Conservation (phyloP, 2,113 vertebrate species). For the Indicator indicator region DNA sequence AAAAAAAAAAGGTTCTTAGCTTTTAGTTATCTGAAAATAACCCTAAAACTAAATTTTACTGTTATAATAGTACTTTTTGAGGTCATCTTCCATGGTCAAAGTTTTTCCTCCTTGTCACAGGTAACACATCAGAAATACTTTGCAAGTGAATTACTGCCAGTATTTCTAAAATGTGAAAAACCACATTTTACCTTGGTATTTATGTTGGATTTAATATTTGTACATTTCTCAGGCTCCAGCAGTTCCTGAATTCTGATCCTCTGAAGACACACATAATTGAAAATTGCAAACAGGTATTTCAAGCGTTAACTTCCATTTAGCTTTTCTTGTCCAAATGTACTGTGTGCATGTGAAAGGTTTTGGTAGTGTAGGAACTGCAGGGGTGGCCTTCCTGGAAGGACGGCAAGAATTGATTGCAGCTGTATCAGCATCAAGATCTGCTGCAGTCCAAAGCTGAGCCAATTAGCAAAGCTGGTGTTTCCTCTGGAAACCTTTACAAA, state of each 20-base stretch:
- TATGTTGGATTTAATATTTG: background rate
- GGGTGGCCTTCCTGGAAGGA: background rate
- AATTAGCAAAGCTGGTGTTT: background rate
- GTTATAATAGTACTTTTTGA: background rate
- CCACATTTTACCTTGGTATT: rapidly evolving
- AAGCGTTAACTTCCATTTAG: background rate
- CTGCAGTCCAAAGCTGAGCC: background rate
- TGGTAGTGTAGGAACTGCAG: background rate
- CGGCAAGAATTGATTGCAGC: background rate
- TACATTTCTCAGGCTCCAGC: constrained; percentile 68
- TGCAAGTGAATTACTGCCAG: background rate
- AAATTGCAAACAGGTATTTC: constrained; percentile 68
- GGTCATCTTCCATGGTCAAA: background rate
- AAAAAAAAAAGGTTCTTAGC: background rate
- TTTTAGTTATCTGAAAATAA: no score
- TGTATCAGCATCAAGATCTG: background rate
- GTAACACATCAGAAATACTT: background rate
- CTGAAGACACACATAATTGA: constrained; percentile 16
- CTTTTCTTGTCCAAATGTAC: background rate
- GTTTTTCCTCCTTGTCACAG: background rate
- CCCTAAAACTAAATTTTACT: background rate
- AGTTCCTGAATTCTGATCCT: constrained; percentile 67
- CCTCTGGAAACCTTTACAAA: background rate
- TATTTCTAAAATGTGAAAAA: no score
- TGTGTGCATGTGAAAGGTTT: background rate